Evolutionary conservation across 2,113 vertebrate genomes (phyloP).

Genomic region (Pedetes capensis): DNA sequence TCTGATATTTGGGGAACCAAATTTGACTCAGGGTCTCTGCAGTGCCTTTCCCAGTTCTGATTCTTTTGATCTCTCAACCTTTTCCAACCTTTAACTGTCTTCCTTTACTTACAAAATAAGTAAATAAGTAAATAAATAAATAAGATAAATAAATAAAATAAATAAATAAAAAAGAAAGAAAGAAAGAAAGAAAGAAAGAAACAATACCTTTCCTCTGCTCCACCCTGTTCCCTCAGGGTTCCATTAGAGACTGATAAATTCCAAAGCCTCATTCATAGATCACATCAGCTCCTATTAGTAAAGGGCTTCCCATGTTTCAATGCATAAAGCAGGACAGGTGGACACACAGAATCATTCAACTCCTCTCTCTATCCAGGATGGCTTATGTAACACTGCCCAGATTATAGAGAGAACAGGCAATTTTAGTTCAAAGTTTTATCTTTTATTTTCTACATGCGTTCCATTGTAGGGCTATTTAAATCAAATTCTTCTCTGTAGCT

Average conservation of each 20-base stretch:
- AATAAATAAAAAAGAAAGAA: no score
- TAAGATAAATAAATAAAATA: no score
- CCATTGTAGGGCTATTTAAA: constrained; percentile 77
- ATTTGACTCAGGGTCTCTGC: background rate
- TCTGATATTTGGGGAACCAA: background rate
- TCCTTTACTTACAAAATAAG: background rate
- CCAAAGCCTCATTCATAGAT: background rate
- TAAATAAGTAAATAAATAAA: no score
- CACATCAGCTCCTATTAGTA: background rate
- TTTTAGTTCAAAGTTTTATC: constrained; percentile 10
- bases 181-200: no score
- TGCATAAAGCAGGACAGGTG: background rate
- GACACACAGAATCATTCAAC: background rate
- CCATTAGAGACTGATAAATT: background rate
- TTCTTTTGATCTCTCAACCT: background rate
- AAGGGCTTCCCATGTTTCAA: background rate
- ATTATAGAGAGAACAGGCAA: background rate
- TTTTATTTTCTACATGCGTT: constrained; percentile 67
- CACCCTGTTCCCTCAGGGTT: background rate
- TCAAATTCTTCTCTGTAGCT: constrained; percentile 81
- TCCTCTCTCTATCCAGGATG: background rate
- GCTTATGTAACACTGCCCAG: background rate
- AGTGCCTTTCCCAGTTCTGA: background rate
- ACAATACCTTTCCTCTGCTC: background rate
- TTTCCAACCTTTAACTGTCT: constrained; percentile 1